These are phyloP conservation scores for Cephus spinipes DNA, from an alignment of 2,888 invertebrate species.

Conservation along the genomic window DNA sequence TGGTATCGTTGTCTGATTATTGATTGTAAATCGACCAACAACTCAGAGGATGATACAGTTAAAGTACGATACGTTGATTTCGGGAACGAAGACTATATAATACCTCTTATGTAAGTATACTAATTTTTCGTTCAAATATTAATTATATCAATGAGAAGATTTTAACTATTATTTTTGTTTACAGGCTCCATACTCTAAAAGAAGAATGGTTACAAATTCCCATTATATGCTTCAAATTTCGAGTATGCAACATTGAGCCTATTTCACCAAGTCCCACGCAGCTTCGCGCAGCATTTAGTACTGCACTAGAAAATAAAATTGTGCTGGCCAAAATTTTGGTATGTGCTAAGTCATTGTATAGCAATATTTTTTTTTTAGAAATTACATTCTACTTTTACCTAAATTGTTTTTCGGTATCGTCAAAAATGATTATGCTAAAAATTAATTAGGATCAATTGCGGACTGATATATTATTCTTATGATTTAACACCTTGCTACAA, in stretches of 20 bases:
- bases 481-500: neutral
- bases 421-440: no score
- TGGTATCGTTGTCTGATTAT: conserved; percentile 82
- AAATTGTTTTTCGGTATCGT: no score
- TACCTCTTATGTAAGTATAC: conserved; percentile 26
- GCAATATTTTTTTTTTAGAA: neutral
- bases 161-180: conserved; percentile 12
- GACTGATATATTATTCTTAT: no score
- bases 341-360: neutral
- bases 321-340: conserved; percentile 40
- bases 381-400: no score
- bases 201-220: conserved; percentile 47
- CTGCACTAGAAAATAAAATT: neutral
- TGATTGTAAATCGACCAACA: conserved; percentile 61
- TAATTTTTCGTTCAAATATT: neutral
- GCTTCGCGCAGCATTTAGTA: neutral
- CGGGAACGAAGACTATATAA: conserved; percentile 72
- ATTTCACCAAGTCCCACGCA: neutral
- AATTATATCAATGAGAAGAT: conserved; percentile 10
- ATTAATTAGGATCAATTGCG: no score
- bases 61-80: conserved; percentile 81
- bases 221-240: conserved; percentile 41
- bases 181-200: conserved; percentile 37
- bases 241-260: conserved; percentile 35
- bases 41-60: conserved; percentile 63